phyloP scores from a whole-genome alignment of 2,113 vertebrate genomes.

The Tragelaphus scriptus region DNA sequence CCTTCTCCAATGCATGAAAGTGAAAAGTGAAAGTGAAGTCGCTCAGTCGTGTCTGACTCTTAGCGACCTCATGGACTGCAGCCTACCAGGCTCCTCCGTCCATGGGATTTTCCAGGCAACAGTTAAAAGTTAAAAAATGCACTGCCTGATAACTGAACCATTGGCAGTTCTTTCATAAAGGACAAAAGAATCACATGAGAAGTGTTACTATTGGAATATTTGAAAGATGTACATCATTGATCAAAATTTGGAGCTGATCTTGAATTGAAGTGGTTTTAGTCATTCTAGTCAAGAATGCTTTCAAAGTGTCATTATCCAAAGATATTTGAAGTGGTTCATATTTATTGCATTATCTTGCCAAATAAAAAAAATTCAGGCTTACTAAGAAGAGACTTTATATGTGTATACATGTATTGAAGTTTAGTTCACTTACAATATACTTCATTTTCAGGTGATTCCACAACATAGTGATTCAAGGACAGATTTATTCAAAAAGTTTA shows the following conservation, averaged over 20 bases:
- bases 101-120: no score
- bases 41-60: no score
- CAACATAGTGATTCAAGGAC: background rate
- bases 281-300: background rate
- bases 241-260: background rate
- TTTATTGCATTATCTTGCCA: background rate
- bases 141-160: background rate
- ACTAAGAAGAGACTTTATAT: background rate
- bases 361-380: background rate
- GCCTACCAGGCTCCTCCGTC: no score
- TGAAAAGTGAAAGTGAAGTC: no score
- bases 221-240: constrained; percentile 2
- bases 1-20: no score
- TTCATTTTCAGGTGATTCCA: background rate
- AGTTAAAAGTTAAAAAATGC: background rate
- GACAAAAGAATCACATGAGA: background rate
- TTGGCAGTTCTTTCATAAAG: background rate
- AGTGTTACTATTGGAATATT: background rate
- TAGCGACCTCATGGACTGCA: no score
- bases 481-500: background rate
- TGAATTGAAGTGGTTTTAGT: background rate
- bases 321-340: background rate
- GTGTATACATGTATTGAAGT: background rate
- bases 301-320: background rate
- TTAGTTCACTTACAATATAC: background rate